Evolutionary conservation across 1,140 invertebrate genomes (phyloP).

Genomic region (Drosophila pruinosa): DNA sequence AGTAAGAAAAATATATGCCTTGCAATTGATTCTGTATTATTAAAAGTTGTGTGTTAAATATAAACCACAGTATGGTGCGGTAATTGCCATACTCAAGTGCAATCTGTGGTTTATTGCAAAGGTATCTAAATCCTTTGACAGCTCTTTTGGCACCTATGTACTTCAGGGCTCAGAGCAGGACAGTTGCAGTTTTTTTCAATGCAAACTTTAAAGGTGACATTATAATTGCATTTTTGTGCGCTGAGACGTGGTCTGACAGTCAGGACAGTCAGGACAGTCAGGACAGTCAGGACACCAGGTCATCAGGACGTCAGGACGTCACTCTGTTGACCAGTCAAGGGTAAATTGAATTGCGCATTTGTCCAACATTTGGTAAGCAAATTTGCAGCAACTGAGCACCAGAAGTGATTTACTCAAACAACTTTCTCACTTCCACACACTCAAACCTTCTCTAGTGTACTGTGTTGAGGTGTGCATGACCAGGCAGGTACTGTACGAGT

Average conservation of each 20-base stretch:
- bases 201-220: constrained; percentile 4
- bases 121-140: no score
- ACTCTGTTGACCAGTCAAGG: neutral
- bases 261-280: neutral
- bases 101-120: neutral
- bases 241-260: neutral
- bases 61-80: neutral
- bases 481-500: neutral
- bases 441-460: no score
- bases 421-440: neutral
- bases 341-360: constrained; percentile 34
- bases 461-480: neutral
- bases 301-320: neutral
- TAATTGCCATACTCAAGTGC: neutral
- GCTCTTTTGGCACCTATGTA: neutral
- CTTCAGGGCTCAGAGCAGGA: neutral
- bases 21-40: no score
- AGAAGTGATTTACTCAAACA: constrained; percentile 17
- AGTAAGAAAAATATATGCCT: no score
- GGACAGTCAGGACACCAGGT: neutral
- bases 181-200: constrained; percentile 1
- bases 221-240: constrained; percentile 68
- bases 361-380: neutral
- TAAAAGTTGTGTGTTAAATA: no score
- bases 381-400: constrained; percentile 4